Evolutionary conservation across 2,888 invertebrate species (phyloP).

Genomic region (Therioaphis trifolii): DNA sequence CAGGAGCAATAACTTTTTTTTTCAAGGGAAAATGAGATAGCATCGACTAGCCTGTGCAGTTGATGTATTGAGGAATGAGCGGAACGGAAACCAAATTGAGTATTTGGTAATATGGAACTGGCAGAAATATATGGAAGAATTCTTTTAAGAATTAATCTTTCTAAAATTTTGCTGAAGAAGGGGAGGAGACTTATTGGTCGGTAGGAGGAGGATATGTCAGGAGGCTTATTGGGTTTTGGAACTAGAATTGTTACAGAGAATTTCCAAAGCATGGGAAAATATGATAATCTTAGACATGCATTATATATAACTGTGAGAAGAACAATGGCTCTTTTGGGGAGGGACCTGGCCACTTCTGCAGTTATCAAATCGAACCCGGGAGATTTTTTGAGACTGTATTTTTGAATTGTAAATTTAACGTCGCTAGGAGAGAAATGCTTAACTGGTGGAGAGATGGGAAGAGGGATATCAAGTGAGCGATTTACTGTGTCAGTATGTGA

Average conservation of each 20-base stretch:
- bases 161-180: neutral
- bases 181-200: neutral
- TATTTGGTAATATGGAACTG: neutral
- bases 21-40: no score
- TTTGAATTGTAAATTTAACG: conserved; percentile 8
- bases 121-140: neutral
- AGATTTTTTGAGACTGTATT: neutral
- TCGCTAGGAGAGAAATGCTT: conserved; percentile 1
- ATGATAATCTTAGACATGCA: neutral
- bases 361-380: conserved; percentile 15
- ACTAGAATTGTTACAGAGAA: neutral
- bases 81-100: neutral
- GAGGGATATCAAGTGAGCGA: conserved; percentile 3
- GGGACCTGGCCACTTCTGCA: neutral
- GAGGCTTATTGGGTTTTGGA: neutral
- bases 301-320: no score
- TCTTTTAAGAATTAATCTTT: neutral
- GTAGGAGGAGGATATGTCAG: neutral
- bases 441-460: neutral
- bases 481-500: neutral
- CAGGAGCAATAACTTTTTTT: no score
- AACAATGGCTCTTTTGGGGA: neutral
- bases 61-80: neutral
- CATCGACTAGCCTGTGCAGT: neutral
- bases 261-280: neutral